Conservation (phyloP, 2,888 invertebrate genomes). For the Tholera decimalis region DNA sequence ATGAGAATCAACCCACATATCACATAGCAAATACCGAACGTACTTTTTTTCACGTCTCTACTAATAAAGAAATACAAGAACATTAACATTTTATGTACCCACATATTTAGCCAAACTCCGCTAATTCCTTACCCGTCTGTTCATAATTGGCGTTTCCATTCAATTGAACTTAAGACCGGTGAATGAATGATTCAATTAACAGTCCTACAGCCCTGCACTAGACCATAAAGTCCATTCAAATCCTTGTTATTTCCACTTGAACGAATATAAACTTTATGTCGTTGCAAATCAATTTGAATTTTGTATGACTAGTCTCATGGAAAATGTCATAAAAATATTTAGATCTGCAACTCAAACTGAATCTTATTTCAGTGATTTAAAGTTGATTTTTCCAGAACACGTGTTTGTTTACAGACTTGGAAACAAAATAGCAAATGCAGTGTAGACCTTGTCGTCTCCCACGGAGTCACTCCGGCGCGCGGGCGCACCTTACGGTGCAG, state of each 20-base stretch:
- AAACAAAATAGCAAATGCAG: neutral
- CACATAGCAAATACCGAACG: slow-evolving; percentile 5
- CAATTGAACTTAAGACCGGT: slow-evolving; percentile 57
- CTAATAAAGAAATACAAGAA: slow-evolving; percentile 31
- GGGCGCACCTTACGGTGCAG: slow-evolving; percentile 58
- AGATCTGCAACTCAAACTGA: neutral
- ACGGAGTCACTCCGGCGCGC: slow-evolving; percentile 60
- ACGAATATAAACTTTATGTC: neutral
- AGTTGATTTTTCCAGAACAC: neutral
- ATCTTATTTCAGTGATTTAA: neutral
- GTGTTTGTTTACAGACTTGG: neutral
- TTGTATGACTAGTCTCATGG: neutral
- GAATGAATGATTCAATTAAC: slow-evolving; percentile 74
- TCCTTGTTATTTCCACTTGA: neutral
- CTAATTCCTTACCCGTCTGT: slow-evolving; percentile 34
- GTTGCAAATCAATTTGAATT: neutral
- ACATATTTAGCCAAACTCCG: slow-evolving; percentile 29
- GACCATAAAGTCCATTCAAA: slow-evolving; percentile 25
- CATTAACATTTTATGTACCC: slow-evolving; percentile 15
- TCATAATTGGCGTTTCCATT: slow-evolving; percentile 38
- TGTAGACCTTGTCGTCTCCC: slow-evolving; percentile 54
- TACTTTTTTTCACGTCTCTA: neutral
- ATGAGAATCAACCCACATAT: slow-evolving; percentile 3
- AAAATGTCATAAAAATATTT: neutral
- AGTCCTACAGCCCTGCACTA: slow-evolving; percentile 54